Conservation (phyloP, 1,140 invertebrate species). For the Leptonema lineaticorne region DNA sequence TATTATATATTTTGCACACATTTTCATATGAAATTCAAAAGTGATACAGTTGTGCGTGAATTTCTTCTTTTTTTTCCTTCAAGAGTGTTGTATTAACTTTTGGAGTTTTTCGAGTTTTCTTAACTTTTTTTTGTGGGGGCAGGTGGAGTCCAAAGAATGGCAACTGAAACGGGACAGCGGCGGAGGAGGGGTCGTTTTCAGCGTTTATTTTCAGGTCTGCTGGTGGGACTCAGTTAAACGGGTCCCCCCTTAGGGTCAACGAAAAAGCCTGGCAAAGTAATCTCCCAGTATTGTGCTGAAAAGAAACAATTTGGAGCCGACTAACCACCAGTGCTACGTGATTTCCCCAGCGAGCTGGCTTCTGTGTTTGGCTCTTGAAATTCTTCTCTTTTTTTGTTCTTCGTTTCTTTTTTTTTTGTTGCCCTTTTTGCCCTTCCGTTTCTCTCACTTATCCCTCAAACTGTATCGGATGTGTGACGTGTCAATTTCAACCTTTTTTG, state of each 20-base stretch:
- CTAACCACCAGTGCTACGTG: conserved; percentile 32
- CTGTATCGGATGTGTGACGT: conserved; percentile 1
- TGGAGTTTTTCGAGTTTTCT: background rate
- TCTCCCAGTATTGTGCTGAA: conserved; percentile 27
- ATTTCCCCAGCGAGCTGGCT: conserved; percentile 28
- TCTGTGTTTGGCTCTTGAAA: conserved; percentile 20
- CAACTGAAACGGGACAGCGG: background rate
- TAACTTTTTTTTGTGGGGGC: too few relatives aligned
- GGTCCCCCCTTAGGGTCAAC: background rate
- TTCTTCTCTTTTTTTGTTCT: too few relatives aligned
- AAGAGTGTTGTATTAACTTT: background rate
- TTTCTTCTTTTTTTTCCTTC: too few relatives aligned
- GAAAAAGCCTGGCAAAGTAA: conserved; percentile 23
- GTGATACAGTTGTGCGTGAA: too few relatives aligned
- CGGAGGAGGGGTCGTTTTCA: background rate
- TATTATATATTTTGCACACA: too few relatives aligned
- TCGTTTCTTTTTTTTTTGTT: too few relatives aligned
- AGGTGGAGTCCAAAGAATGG: too few relatives aligned
- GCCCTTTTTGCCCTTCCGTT: too few relatives aligned
- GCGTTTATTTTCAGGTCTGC: conserved; percentile 2
- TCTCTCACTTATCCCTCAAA: background rate
- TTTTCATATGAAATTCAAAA: too few relatives aligned
- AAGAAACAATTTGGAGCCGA: conserved; percentile 34
- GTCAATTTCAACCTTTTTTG: conserved; percentile 25
- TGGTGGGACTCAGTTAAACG: background rate